These are phyloP conservation scores for Agrochola circellaris DNA, from an alignment of 2,888 invertebrate species.

Conservation along the genomic window DNA sequence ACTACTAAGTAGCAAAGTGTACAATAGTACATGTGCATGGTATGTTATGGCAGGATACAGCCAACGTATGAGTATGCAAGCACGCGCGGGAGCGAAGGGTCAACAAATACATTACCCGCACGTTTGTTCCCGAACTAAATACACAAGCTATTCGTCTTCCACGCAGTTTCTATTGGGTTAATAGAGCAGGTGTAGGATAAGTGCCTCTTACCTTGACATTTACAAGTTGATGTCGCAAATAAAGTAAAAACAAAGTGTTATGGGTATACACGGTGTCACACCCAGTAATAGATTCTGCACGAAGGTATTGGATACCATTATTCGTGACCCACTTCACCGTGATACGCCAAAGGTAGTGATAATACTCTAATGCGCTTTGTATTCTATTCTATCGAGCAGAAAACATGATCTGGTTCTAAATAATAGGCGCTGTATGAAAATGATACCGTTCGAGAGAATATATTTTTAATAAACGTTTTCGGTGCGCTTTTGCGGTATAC, in stretches of 20 bases:
- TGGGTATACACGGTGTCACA: conserved; percentile 39
- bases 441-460: conserved; percentile 25
- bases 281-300: conserved; percentile 32
- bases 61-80: conserved; percentile 47
- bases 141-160: conserved; percentile 76
- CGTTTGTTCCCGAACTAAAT: conserved; percentile 69
- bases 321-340: conserved; percentile 69
- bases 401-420: conserved; percentile 72
- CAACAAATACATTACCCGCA: conserved; percentile 72
- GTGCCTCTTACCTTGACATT: conserved; percentile 57
- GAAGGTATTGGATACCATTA: conserved; percentile 62
- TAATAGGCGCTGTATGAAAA: conserved; percentile 53
- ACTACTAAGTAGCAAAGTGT: conserved; percentile 32
- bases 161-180: conserved; percentile 74
- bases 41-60: conserved; percentile 53
- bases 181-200: conserved; percentile 73
- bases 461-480: conserved; percentile 9
- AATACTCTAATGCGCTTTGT: conserved; percentile 71
- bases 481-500: not conserved
- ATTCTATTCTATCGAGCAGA: conserved; percentile 77
- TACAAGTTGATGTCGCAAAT: conserved; percentile 38
- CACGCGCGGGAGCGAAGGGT: conserved; percentile 59
- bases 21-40: conserved; percentile 29
- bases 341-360: conserved; percentile 68
- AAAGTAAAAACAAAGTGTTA: conserved; percentile 46